Evolutionary conservation across 2,888 invertebrate genomes (phyloP).

Genomic region (Ophion ellenae): DNA sequence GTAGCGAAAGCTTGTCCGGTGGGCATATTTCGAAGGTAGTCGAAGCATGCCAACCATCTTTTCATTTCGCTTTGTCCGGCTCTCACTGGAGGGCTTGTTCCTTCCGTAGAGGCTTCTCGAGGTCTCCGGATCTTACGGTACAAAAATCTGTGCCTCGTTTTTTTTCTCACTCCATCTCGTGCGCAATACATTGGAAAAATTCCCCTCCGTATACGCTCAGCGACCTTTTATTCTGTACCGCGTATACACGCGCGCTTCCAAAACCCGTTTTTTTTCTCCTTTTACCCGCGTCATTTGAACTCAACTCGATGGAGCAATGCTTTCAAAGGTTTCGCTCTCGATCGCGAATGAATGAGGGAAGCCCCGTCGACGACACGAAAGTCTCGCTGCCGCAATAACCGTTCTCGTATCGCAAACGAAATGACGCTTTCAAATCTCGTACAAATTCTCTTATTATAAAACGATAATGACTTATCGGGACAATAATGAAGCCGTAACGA

Average conservation of each 20-base stretch:
- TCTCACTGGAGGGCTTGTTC: constrained; percentile 34
- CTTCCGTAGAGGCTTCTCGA: neutral
- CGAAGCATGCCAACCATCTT: constrained; percentile 81
- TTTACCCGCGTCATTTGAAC: constrained; percentile 47
- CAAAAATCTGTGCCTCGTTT: constrained; percentile 37
- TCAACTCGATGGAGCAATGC: constrained; percentile 16
- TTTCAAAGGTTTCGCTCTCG: constrained; percentile 51
- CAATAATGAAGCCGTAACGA: too few relatives aligned
- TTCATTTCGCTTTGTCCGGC: constrained; percentile 82
- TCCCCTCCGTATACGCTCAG: constrained; percentile 20
- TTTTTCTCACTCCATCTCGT: constrained; percentile 38
- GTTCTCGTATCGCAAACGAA: constrained; percentile 13
- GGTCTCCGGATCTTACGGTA: neutral
- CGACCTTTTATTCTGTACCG: constrained; percentile 20
- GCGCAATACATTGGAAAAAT: constrained; percentile 50
- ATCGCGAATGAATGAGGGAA: constrained; percentile 68
- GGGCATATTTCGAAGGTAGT: constrained; percentile 72
- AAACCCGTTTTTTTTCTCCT: constrained; percentile 25
- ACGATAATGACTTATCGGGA: neutral
- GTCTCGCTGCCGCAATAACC: constrained; percentile 42
- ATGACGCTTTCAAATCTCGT: constrained; percentile 15
- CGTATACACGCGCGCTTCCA: neutral
- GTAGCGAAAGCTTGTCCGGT: constrained; percentile 47
- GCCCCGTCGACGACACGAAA: constrained; percentile 64
- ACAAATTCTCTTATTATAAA: neutral